A percentile compares a stretch with the other conserved stretches of the same genome.
Conservation (phyloP, 2,888 invertebrate genomes). For the Gonocerus acuteangulatus region DNA sequence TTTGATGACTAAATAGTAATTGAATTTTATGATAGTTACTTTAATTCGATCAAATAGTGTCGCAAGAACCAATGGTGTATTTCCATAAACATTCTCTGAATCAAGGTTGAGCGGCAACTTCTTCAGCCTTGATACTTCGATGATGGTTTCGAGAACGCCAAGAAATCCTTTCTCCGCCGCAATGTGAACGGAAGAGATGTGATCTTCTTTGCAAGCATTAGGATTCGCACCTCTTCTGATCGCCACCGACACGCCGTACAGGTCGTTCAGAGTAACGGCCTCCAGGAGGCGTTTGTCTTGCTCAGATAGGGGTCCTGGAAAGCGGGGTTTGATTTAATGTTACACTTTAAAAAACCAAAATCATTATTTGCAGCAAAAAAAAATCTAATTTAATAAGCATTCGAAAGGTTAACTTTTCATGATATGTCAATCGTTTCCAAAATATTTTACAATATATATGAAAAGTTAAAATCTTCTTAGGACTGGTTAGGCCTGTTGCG, state of each 20-base stretch:
- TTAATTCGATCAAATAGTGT: slow-evolving; percentile 1
- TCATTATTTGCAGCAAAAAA: too few species aligned
- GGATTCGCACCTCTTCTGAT: slow-evolving; percentile 20
- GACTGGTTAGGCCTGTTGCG: too few species aligned
- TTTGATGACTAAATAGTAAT: too few species aligned
- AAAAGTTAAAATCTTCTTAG: too few species aligned
- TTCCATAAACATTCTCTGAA: slow-evolving; percentile 6
- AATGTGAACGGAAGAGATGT: slow-evolving; percentile 23
- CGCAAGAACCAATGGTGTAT: slow-evolving; percentile 26
- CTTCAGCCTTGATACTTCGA: background rate
- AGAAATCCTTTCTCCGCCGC: slow-evolving; percentile 25
- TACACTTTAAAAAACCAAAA: too few species aligned
- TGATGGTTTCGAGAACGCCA: background rate
- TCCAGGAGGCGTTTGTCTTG: slow-evolving; percentile 4
- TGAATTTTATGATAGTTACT: too few species aligned
- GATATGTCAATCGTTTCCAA: too few species aligned
- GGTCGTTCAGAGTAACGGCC: slow-evolving; percentile 3
- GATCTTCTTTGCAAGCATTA: slow-evolving; percentile 8
- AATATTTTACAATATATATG: too few species aligned
- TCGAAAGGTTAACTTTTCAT: too few species aligned
- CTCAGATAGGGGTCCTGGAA: background rate
- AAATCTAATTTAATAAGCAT: too few species aligned
- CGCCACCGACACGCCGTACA: background rate
- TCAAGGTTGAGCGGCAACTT: slow-evolving; percentile 8
- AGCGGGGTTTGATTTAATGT: too few species aligned